phyloP scores from a whole-genome alignment of 2,888 invertebrate genomes.

The Chrysopilus asiliformis region DNA sequence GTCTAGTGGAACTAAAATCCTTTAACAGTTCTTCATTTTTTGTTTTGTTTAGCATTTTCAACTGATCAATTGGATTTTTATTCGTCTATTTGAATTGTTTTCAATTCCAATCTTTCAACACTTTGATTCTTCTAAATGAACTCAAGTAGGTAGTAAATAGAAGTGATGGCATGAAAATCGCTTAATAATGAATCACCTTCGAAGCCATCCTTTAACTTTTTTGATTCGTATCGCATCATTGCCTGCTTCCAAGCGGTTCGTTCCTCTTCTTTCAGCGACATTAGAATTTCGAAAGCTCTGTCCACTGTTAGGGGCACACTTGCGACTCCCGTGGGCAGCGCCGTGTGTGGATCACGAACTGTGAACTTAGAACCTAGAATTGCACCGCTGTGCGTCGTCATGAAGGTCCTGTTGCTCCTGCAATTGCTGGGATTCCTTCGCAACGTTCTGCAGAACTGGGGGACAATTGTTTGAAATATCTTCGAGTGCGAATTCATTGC shows the following conservation, averaged over 20 bases:
- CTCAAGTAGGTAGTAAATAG: slow-evolving; percentile 10
- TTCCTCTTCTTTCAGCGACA: slow-evolving; percentile 59
- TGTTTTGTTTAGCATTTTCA: too few species aligned
- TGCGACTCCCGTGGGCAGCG: slow-evolving; percentile 15
- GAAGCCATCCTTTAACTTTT: slow-evolving; percentile 59
- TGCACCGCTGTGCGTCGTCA: too few species aligned
- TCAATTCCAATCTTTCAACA: too few species aligned
- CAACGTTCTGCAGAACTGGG: too few species aligned
- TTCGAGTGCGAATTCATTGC: too few species aligned
- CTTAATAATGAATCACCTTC: slow-evolving; percentile 46
- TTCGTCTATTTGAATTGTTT: background rate
- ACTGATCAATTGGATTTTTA: background rate
- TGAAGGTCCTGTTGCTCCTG: too few species aligned
- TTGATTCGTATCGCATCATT: slow-evolving; percentile 60
- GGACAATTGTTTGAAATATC: too few species aligned
- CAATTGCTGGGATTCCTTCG: too few species aligned
- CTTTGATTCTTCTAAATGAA: background rate
- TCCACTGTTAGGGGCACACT: slow-evolving; percentile 45
- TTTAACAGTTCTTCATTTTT: too few species aligned
- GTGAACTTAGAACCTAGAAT: slow-evolving; percentile 19
- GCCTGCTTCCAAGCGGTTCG: slow-evolving; percentile 52
- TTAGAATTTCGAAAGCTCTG: slow-evolving; percentile 59
- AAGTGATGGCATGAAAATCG: slow-evolving; percentile 9
- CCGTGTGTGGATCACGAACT: slow-evolving; percentile 13
- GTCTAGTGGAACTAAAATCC: too few species aligned